These are phyloP conservation scores for Temnothorax longispinosus DNA, from an alignment of 1,140 invertebrate species.

Conservation along the genomic window DNA sequence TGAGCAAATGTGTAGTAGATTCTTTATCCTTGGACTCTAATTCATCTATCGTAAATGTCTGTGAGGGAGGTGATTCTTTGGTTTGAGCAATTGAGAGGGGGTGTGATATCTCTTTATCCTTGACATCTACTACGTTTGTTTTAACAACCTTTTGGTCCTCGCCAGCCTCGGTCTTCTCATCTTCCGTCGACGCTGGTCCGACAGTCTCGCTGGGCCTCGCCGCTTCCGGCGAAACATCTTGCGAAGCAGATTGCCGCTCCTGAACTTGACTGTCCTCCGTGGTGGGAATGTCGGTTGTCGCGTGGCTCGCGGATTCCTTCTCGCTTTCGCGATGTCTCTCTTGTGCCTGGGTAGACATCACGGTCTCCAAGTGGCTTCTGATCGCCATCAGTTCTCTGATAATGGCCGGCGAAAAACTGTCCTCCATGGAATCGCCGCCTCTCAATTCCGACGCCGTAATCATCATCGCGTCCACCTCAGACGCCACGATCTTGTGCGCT, in stretches of 20 bases:
- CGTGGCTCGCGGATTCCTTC: background rate
- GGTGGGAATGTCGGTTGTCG: conserved; percentile 60
- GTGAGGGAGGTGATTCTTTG: conserved; percentile 31
- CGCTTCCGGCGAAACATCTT: background rate
- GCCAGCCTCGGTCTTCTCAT: conserved; percentile 24
- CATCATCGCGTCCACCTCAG: conserved; percentile 91
- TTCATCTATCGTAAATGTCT: conserved; percentile 44
- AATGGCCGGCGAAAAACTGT: conserved; percentile 78
- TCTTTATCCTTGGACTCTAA: conserved; percentile 47
- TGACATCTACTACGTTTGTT: conserved; percentile 55
- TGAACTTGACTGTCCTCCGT: background rate
- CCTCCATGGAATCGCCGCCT: conserved; percentile 64
- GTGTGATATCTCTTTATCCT: conserved; percentile 46
- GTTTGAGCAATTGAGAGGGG: conserved; percentile 41
- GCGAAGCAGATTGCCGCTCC: background rate
- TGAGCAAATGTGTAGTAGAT: conserved; percentile 29
- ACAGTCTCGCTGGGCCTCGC: background rate
- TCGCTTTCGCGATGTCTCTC: conserved; percentile 39
- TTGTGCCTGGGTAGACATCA: conserved; percentile 32
- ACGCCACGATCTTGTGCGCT: conserved; percentile 91
- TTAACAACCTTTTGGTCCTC: conserved; percentile 71
- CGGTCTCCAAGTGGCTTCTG: conserved; percentile 81
- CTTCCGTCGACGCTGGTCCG: background rate
- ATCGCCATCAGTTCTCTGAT: conserved; percentile 83
- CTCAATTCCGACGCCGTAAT: conserved; percentile 89